A percentile compares a stretch with the other conserved stretches of the same genome.
Evolutionary conservation across 2,888 invertebrate genomes (phyloP).

Genomic region (Cephus pygmeus): DNA sequence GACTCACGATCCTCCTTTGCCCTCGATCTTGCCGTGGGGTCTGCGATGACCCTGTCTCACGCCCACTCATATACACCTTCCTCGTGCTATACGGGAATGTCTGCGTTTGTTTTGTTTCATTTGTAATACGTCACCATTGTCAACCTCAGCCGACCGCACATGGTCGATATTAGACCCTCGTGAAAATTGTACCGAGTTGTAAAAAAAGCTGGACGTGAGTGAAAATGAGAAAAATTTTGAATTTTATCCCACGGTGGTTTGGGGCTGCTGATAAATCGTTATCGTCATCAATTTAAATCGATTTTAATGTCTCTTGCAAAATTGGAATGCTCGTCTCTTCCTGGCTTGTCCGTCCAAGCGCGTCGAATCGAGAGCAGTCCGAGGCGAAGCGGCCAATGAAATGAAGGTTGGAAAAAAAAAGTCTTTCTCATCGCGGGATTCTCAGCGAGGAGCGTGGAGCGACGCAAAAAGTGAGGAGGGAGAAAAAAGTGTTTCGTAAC

Average conservation of each 20-base stretch:
- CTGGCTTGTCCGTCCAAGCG: neutral
- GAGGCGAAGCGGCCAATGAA: neutral
- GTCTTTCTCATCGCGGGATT: slow-evolving; percentile 17
- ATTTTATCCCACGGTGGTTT: neutral
- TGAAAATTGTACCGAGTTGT: neutral
- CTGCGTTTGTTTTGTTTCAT: neutral
- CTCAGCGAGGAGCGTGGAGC: slow-evolving; percentile 11
- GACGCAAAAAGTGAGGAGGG: slow-evolving; percentile 9
- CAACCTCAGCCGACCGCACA: neutral
- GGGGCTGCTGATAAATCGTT: neutral
- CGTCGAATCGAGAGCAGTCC: slow-evolving; percentile 2
- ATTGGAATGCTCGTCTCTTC: neutral
- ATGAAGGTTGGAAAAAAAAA: slow-evolving; percentile 3
- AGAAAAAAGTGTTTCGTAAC: neutral
- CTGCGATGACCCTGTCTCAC: slow-evolving; percentile 1
- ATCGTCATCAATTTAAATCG: neutral
- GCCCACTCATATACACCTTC: neutral
- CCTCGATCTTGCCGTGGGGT: neutral
- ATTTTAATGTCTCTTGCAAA: neutral
- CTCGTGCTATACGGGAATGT: neutral
- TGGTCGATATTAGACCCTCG: neutral
- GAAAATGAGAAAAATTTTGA: neutral
- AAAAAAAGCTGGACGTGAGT: neutral
- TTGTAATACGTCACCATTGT: neutral
- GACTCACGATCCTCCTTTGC: neutral